Evolutionary conservation across 2,888 invertebrate genomes (phyloP).

Genomic region (Epiblema foenella): DNA sequence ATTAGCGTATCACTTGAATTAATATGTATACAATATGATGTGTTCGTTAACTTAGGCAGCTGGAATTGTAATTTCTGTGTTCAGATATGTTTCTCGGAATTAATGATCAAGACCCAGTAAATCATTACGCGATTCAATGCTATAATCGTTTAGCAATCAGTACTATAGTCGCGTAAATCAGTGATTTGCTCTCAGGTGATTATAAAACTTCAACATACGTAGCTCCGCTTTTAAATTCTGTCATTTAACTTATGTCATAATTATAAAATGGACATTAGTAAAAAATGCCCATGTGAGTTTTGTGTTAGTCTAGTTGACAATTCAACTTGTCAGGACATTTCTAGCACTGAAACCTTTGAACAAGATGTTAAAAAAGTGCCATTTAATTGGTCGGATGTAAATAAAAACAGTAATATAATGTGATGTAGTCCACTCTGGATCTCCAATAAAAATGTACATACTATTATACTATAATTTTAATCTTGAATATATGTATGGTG

Average conservation of each 20-base stretch:
- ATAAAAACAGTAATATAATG: constrained; percentile 41
- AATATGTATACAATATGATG: neutral
- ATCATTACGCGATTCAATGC: neutral
- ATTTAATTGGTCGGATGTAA: constrained; percentile 45
- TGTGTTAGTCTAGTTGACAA: constrained; percentile 1
- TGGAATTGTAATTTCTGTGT: neutral
- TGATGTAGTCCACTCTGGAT: constrained; percentile 38
- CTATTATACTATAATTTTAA: constrained; percentile 36
- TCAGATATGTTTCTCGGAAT: neutral
- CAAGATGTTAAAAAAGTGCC: constrained; percentile 42
- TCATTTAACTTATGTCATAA: neutral
- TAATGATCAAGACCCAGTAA: neutral
- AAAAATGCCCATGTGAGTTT: neutral
- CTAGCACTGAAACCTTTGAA: neutral
- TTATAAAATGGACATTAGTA: neutral
- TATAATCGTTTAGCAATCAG: neutral
- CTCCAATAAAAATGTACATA: constrained; percentile 42
- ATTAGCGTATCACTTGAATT: neutral
- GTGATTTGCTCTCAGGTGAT: neutral
- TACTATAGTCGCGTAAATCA: neutral
- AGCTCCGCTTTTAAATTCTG: neutral
- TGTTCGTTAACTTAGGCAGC: neutral
- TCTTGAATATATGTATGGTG: constrained; percentile 37
- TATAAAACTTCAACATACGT: neutral
- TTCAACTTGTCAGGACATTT: neutral